Conservation (phyloP, 2,113 vertebrate species). For the Polypterus bichir region DNA sequence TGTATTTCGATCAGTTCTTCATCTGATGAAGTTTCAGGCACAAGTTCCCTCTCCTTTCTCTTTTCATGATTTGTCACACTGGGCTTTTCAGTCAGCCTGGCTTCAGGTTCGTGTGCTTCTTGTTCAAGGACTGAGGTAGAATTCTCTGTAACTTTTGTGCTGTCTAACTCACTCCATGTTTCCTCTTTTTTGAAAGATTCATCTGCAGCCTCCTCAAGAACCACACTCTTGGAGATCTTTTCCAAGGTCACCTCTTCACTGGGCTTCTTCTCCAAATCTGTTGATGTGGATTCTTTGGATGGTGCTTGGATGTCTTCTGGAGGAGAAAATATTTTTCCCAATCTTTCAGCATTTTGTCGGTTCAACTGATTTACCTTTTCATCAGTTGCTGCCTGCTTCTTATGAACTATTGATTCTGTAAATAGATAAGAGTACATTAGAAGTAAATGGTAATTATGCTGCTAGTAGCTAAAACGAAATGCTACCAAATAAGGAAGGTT, state of each 20-base stretch:
- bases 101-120: too few species aligned
- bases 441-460: too few species aligned
- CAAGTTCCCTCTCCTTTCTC: background rate
- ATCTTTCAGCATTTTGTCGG: conserved; percentile 59
- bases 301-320: conserved; percentile 26
- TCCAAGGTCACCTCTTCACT: background rate
- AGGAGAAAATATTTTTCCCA: conserved; percentile 18
- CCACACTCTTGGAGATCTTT: too few species aligned
- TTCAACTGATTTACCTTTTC: conserved; percentile 64
- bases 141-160: too few species aligned
- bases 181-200: too few species aligned
- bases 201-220: too few species aligned
- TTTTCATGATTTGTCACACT: background rate
- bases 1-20: background rate
- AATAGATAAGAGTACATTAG: conserved; percentile 12
- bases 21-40: background rate
- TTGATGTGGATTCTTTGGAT: background rate
- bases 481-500: too few species aligned
- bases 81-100: too few species aligned
- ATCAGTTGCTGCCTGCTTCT: conserved; percentile 41
- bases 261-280: conserved; percentile 10
- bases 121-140: too few species aligned
- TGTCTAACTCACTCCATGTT: too few species aligned
- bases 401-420: conserved; percentile 45
- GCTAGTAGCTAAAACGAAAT: too few species aligned